Evolutionary conservation across 2,888 invertebrate genomes (phyloP).

Genomic region (Alcis repandata): DNA sequence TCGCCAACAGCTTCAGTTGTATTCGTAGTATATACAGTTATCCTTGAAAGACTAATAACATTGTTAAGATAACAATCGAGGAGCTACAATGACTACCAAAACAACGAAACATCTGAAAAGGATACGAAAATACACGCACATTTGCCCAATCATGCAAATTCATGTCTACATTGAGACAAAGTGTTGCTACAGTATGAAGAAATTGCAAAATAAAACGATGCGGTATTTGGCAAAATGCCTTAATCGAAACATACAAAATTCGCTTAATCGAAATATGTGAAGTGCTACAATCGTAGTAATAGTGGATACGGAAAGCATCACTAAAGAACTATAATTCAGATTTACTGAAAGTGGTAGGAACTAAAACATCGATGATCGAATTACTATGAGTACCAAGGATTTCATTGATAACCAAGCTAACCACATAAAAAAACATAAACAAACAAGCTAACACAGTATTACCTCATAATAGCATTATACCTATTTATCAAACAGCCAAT

Average conservation of each 20-base stretch:
- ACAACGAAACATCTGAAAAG: slow-evolving; percentile 18
- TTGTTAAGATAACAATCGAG: slow-evolving; percentile 9
- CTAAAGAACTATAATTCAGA: slow-evolving; percentile 13
- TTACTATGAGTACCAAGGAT: not conserved
- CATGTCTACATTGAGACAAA: slow-evolving; percentile 39
- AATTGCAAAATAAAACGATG: slow-evolving; percentile 39
- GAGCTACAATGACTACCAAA: slow-evolving; percentile 7
- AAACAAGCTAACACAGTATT: slow-evolving; percentile 67
- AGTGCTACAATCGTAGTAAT: slow-evolving; percentile 29
- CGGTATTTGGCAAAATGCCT: slow-evolving; percentile 44
- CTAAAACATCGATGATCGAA: slow-evolving; percentile 24
- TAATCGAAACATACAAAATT: too few relatives aligned
- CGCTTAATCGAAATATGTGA: slow-evolving; percentile 38
- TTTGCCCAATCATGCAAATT: slow-evolving; percentile 40
- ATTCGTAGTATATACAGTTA: not conserved
- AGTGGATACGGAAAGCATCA: slow-evolving; percentile 28
- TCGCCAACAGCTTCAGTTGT: not conserved
- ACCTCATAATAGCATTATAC: slow-evolving; percentile 66
- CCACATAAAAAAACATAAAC: slow-evolving; percentile 74
- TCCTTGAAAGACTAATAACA: not conserved
- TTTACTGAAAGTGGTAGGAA: slow-evolving; percentile 13
- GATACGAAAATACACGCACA: slow-evolving; percentile 31
- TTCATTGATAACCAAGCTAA: slow-evolving; percentile 10
- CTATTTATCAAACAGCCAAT: slow-evolving; percentile 77
- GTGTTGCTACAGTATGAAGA: slow-evolving; percentile 41